Evolutionary conservation across 2,888 invertebrate species (phyloP).

Genomic region (Sympetrum striolatum): DNA sequence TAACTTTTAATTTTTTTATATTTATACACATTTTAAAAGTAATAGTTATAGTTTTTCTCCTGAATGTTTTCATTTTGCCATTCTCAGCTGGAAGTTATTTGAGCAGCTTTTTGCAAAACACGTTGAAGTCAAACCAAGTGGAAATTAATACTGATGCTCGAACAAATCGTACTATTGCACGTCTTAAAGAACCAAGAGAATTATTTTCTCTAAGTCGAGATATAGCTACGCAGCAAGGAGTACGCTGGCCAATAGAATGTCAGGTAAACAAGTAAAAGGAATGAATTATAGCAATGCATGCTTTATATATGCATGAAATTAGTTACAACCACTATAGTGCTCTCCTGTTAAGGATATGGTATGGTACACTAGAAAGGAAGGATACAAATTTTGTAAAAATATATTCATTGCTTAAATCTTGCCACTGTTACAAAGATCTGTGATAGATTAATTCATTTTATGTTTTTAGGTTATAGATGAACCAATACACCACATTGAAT

Average conservation of each 20-base stretch:
- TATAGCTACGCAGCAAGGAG: constrained; percentile 76
- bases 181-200: constrained; percentile 73
- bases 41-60: neutral
- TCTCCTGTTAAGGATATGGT: too few relatives aligned
- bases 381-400: too few relatives aligned
- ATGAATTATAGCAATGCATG: too few relatives aligned
- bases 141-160: constrained; percentile 73
- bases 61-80: neutral
- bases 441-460: constrained; percentile 37
- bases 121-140: constrained; percentile 72
- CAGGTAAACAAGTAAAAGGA: constrained; percentile 66
- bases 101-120: constrained; percentile 68
- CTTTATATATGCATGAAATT: too few relatives aligned
- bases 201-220: constrained; percentile 74
- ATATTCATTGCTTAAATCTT: too few relatives aligned
- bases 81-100: constrained; percentile 65
- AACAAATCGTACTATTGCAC: constrained; percentile 69
- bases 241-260: constrained; percentile 89
- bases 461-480: constrained; percentile 77
- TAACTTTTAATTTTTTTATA: too few relatives aligned
- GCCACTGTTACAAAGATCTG: neutral
- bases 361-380: too few relatives aligned
- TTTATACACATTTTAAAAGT: too few relatives aligned
- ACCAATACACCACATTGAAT: constrained; percentile 77
- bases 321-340: too few relatives aligned